Percentiles rank a stretch among this genome's conserved stretches.
These are phyloP conservation scores for Crotalus viridis DNA, from an alignment of 2,113 vertebrate species.

Conservation along the genomic window DNA sequence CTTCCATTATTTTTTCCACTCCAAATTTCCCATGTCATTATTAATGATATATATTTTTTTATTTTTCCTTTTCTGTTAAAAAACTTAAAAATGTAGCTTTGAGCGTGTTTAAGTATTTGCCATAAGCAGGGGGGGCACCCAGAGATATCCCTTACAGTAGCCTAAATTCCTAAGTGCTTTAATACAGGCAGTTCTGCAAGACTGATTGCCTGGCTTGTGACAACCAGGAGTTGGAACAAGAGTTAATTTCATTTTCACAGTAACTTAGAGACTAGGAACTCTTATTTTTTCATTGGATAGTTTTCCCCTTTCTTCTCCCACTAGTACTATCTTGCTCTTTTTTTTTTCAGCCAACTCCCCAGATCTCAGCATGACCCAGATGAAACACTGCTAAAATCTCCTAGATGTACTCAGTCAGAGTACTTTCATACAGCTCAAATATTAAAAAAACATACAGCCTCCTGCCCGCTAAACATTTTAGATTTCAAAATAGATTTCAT, in stretches of 20 bases:
- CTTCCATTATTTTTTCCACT: neutral
- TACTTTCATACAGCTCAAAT: slow-evolving; percentile 47
- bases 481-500: slow-evolving; percentile 68
- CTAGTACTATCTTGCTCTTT: neutral
- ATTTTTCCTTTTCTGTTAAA: neutral
- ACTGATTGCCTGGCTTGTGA: neutral
- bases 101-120: neutral
- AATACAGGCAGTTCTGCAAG: neutral
- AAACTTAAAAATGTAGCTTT: neutral
- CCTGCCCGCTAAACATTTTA: slow-evolving; percentile 57
- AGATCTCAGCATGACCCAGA: neutral
- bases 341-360: slow-evolving; percentile 12
- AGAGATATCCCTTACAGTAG: neutral
- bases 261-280: neutral
- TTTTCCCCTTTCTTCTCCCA: slow-evolving; percentile 14
- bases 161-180: neutral
- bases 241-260: neutral
- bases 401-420: slow-evolving; percentile 17
- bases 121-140: neutral
- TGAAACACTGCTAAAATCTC: slow-evolving; percentile 20
- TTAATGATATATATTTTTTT: neutral
- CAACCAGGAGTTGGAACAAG: neutral
- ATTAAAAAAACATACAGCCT: slow-evolving; percentile 40
- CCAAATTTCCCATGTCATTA: neutral
- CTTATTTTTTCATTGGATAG: neutral